Evolutionary conservation across 2,113 vertebrate species (phyloP).

Genomic region (Thymallus thymallus): DNA sequence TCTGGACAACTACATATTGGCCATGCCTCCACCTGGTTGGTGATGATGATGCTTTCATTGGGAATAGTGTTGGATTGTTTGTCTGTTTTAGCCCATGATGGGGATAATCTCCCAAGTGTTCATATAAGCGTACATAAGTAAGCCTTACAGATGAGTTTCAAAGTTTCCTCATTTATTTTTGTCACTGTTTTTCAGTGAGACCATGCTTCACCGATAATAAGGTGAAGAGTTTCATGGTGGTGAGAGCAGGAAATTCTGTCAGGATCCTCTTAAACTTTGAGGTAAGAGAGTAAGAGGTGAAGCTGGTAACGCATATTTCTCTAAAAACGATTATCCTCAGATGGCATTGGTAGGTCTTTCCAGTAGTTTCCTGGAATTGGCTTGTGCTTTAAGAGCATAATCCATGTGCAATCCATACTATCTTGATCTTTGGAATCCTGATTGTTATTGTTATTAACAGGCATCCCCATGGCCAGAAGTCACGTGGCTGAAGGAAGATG

Average conservation of each 20-base stretch:
- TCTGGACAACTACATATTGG: constrained; percentile 66
- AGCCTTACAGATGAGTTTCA: background rate
- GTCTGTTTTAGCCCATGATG: background rate
- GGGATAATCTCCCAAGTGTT: background rate
- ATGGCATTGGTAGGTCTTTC: background rate
- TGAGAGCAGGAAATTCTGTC: constrained; percentile 79
- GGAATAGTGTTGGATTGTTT: background rate
- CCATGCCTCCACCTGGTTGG: constrained; percentile 72
- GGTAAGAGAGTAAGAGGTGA: constrained; percentile 61
- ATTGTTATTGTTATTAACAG: constrained; percentile 55
- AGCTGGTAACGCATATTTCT: background rate
- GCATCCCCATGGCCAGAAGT: constrained; percentile 77
- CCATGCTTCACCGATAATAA: constrained; percentile 78
- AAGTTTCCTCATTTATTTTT: constrained; percentile 9
- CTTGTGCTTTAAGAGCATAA: background rate
- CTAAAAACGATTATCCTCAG: background rate
- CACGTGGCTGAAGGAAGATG: constrained; percentile 84
- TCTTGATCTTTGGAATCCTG: too few species aligned
- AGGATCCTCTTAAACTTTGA: constrained; percentile 80
- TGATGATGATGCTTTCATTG: background rate
- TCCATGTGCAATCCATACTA: background rate
- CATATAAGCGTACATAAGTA: background rate
- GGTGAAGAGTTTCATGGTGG: constrained; percentile 73
- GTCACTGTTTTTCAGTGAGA: constrained; percentile 64
- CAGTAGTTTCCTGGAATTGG: too few species aligned